Conservation (phyloP, 2,113 vertebrate genomes). For the Acrocephalus kingi region DNA sequence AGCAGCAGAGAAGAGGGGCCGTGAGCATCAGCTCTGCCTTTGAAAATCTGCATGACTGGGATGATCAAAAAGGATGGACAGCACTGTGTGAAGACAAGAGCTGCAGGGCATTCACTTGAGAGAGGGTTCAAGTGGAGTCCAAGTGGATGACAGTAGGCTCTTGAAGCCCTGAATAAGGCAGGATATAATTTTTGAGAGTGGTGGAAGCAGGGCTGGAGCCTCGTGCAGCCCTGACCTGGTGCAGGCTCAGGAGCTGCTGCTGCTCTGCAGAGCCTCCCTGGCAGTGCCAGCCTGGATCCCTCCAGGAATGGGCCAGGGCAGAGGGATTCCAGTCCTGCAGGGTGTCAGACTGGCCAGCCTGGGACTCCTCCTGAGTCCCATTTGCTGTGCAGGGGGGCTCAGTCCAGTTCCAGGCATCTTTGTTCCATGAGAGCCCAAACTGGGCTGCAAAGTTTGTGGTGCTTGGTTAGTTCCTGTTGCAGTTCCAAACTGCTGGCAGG, state of each 20-base stretch:
- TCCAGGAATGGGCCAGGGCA: fast-evolving
- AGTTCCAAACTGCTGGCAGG: neutral
- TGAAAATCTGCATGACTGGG: neutral
- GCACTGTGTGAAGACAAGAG: neutral
- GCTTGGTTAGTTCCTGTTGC: fast-evolving
- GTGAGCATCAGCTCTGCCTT: neutral
- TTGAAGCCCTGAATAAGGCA: neutral
- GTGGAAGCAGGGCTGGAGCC: neutral
- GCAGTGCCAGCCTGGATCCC: neutral
- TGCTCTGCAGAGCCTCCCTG: neutral
- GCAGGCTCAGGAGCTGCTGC: neutral
- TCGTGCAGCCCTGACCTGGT: neutral
- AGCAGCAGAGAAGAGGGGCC: neutral
- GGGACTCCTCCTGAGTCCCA: neutral
- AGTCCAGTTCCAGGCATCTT: neutral
- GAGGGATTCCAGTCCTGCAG: neutral
- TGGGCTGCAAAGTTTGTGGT: neutral
- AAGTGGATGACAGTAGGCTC: neutral
- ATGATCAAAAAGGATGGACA: slow-evolving; percentile 5
- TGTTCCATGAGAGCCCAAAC: too few relatives aligned
- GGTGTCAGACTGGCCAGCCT: neutral
- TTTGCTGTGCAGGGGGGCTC: neutral
- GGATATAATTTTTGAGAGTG: neutral
- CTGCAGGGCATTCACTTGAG: neutral
- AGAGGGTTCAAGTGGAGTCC: slow-evolving; percentile 2